Evolutionary conservation across 2,888 invertebrate species (phyloP).

Genomic region (Callinectes sapidus): DNA sequence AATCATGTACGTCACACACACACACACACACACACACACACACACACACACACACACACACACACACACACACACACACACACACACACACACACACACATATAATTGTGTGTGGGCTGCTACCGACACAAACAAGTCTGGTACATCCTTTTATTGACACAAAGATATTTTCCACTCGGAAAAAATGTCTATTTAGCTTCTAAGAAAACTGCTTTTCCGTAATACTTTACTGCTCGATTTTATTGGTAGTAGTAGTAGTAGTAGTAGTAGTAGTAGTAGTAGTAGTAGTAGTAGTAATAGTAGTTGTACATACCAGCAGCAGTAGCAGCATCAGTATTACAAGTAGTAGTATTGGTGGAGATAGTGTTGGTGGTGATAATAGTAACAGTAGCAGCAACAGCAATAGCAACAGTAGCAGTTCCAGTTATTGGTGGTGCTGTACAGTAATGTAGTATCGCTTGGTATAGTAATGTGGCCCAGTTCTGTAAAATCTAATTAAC

Average conservation of each 20-base stretch:
- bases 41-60: too few species aligned
- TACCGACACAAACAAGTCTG: neutral
- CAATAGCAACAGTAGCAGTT: neutral
- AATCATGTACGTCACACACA: neutral
- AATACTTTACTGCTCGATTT: neutral
- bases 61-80: too few species aligned
- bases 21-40: too few species aligned
- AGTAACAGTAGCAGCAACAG: neutral
- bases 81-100: too few species aligned
- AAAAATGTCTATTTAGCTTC: neutral
- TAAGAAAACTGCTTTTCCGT: neutral
- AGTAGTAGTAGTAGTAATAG: neutral
- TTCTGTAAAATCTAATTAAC: neutral
- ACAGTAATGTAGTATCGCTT: neutral
- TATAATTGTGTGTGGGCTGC: neutral
- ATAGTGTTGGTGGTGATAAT: neutral
- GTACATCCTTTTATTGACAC: neutral
- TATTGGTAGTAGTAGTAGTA: too few species aligned
- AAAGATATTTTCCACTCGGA: neutral
- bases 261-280: too few species aligned
- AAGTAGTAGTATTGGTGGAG: neutral
- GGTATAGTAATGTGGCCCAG: neutral
- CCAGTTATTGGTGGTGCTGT: neutral
- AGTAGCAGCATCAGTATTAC: neutral
- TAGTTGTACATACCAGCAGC: neutral